A percentile compares a stretch with the other conserved stretches of the same genome.
These are phyloP conservation scores for Poecile atricapillus DNA, from an alignment of 2,113 vertebrate genomes.

Conservation along the genomic window DNA sequence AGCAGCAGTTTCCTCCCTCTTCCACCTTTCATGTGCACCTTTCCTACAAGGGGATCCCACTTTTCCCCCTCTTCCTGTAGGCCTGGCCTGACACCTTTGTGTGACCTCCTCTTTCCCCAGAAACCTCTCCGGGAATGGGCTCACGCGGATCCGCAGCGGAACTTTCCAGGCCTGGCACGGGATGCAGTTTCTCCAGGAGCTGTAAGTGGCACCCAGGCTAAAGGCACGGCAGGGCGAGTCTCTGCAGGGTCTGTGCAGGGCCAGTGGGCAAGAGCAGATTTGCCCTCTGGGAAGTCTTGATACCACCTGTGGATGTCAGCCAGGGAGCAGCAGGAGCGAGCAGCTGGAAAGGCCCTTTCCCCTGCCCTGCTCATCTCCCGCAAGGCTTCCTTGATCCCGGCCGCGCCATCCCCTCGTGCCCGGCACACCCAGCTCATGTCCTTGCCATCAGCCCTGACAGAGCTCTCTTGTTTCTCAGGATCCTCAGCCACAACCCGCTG, in stretches of 20 bases:
- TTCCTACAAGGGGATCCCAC: background rate
- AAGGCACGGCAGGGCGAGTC: background rate
- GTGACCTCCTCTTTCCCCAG: background rate
- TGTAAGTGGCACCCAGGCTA: background rate
- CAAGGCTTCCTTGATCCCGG: too few relatives aligned
- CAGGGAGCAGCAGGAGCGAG: too few relatives aligned
- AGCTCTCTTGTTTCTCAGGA: too few relatives aligned
- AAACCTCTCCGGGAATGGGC: background rate
- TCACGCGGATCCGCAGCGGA: background rate
- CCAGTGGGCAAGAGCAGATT: background rate
- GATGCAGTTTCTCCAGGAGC: background rate
- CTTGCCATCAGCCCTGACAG: too few relatives aligned
- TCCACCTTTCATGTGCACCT: background rate
- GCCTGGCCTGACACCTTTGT: too few relatives aligned
- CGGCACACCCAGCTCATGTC: too few relatives aligned
- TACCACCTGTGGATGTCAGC: too few relatives aligned
- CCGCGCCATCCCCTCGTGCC: too few relatives aligned
- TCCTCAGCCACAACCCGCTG: too few relatives aligned
- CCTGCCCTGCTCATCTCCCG: too few relatives aligned
- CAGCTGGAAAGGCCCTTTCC: too few relatives aligned
- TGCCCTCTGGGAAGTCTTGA: background rate
- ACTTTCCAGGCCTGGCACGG: background rate
- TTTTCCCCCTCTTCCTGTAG: background rate
- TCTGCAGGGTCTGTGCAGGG: accelerated
- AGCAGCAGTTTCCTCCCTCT: background rate